Percentiles rank a stretch among this genome's conserved stretches.
Evolutionary conservation across 2,888 invertebrate species (phyloP).

Genomic region (Bhutanitis thaidina): DNA sequence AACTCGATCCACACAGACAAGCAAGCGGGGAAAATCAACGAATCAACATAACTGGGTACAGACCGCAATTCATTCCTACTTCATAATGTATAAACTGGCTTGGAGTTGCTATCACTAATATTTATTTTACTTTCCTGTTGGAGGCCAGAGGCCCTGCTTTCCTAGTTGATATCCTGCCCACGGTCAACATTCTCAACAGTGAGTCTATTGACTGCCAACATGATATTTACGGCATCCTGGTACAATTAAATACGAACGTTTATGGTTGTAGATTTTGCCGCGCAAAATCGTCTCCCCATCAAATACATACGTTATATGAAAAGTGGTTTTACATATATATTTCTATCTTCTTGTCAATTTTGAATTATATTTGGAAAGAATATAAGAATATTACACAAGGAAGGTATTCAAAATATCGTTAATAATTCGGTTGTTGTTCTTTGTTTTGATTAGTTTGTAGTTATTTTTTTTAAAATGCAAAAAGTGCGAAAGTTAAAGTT

Average conservation of each 20-base stretch:
- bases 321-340: too few relatives aligned
- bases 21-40: constrained; percentile 46
- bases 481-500: too few relatives aligned
- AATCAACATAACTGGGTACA: constrained; percentile 8
- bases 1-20: constrained; percentile 48
- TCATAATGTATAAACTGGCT: constrained; percentile 14
- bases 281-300: neutral
- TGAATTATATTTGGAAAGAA: too few relatives aligned
- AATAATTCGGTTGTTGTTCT: too few relatives aligned
- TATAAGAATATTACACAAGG: too few relatives aligned
- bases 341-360: too few relatives aligned
- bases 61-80: constrained; percentile 9
- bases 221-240: constrained; percentile 3
- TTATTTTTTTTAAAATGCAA: too few relatives aligned
- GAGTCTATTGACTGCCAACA: constrained; percentile 5
- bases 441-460: too few relatives aligned
- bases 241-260: constrained; percentile 8
- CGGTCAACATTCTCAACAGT: constrained; percentile 6
- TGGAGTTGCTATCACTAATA: constrained; percentile 11
- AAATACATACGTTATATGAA: too few relatives aligned
- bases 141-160: constrained; percentile 1
- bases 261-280: constrained; percentile 1
- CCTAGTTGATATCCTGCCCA: constrained; percentile 3
- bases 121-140: constrained; percentile 13
- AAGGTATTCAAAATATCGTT: too few relatives aligned